These are phyloP conservation scores for Marcusenius ussheri DNA, from an alignment of 2,113 vertebrate species.

Conservation along the genomic window DNA sequence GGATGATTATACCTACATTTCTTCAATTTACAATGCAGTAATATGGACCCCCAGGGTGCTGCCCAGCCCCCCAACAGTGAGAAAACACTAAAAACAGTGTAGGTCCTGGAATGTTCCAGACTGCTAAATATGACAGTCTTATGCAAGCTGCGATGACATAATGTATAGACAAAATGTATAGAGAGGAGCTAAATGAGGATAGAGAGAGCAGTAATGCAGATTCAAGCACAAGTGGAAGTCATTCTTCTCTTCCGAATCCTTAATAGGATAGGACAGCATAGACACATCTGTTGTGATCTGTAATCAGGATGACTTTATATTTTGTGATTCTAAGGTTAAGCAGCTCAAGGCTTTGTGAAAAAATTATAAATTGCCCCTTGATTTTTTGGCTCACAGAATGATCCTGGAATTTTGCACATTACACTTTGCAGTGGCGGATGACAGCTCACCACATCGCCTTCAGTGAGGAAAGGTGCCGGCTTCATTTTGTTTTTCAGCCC, in stretches of 20 bases:
- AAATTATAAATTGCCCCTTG: not conserved
- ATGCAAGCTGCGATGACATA: not conserved
- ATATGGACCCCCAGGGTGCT: not conserved
- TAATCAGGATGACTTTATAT: not conserved
- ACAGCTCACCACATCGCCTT: too few species aligned
- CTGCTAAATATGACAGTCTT: not conserved
- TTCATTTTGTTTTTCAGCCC: not conserved
- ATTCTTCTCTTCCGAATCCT: not conserved
- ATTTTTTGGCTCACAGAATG: not conserved
- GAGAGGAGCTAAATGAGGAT: not conserved
- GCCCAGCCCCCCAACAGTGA: not conserved
- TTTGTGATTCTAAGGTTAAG: not conserved
- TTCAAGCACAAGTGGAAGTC: not conserved
- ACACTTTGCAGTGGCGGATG: not conserved
- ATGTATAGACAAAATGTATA: not conserved
- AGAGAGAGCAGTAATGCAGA: not conserved
- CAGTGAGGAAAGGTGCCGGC: not conserved
- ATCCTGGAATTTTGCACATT: not conserved
- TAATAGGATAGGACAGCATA: not conserved
- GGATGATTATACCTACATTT: not conserved
- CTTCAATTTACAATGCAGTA: not conserved
- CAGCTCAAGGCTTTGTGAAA: not conserved
- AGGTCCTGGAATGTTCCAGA: not conserved
- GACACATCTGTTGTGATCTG: not conserved
- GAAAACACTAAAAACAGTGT: not conserved